These are phyloP conservation scores for Micromys minutus DNA, from an alignment of 2,113 vertebrate genomes.

Conservation along the genomic window DNA sequence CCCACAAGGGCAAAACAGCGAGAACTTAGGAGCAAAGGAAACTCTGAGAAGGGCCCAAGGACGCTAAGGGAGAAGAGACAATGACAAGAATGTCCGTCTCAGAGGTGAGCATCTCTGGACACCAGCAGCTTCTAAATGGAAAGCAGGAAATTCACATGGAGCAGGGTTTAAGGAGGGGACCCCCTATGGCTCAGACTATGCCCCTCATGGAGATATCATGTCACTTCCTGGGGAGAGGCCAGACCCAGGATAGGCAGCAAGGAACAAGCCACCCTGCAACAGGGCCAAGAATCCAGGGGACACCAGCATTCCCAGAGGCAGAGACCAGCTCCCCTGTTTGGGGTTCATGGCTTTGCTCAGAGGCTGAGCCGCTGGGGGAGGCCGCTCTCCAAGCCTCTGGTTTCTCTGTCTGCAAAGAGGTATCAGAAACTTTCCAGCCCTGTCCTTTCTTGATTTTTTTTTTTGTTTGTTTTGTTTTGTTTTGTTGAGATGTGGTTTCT, in stretches of 20 bases:
- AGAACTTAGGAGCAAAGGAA: neutral
- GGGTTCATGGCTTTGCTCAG: neutral
- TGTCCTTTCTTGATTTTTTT: neutral
- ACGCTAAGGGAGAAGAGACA: neutral
- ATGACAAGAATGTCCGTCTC: neutral
- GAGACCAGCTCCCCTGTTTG: neutral
- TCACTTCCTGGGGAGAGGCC: neutral
- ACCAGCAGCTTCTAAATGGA: neutral
- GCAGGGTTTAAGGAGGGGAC: fast-evolving
- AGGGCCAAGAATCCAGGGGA: neutral
- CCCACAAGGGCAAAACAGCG: neutral
- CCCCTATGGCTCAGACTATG: neutral
- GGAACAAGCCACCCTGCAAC: neutral
- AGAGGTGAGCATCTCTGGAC: neutral
- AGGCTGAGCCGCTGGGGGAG: neutral
- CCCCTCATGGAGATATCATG: neutral
- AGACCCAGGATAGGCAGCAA: neutral
- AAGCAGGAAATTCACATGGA: fast-evolving
- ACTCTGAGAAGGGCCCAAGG: neutral
- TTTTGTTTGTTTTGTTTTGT: neutral
- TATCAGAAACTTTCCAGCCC: neutral
- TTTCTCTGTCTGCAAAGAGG: neutral
- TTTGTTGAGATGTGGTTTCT: neutral
- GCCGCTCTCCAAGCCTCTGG: too few species aligned
- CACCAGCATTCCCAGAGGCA: neutral